Evolutionary conservation across 2,797 vertebrate genomes (phyloP).

Genomic region (Microcaecilia unicolor): DNA sequence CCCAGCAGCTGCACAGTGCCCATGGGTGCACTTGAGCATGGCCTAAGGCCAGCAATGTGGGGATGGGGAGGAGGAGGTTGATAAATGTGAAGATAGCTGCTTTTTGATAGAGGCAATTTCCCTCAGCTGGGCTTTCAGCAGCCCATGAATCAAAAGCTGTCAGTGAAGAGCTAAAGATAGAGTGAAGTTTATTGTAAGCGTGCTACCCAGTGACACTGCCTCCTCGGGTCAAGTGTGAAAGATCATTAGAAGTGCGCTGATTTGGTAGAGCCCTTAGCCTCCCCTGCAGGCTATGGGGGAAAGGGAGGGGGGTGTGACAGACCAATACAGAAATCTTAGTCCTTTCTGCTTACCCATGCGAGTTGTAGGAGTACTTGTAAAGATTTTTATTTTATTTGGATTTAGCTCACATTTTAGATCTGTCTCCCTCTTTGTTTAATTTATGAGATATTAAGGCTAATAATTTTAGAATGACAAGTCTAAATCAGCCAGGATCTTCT

Average conservation of each 20-base stretch:
- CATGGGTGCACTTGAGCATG: slow-evolving; percentile 29
- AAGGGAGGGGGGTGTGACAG: slow-evolving; percentile 4
- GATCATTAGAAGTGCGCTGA: slow-evolving; percentile 83
- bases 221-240: slow-evolving; percentile 83
- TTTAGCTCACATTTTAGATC: too few relatives aligned
- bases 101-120: slow-evolving; percentile 81
- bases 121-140: slow-evolving; percentile 72
- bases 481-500: too few relatives aligned
- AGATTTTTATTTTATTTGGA: too few relatives aligned
- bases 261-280: slow-evolving; percentile 65
- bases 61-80: slow-evolving; percentile 32
- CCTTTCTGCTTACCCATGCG: too few relatives aligned
- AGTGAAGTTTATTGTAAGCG: slow-evolving; percentile 73
- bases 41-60: slow-evolving; percentile 27
- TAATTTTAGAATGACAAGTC: too few relatives aligned
- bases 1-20: slow-evolving; percentile 30
- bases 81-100: slow-evolving; percentile 71
- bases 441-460: too few relatives aligned
- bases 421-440: too few relatives aligned
- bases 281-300: slow-evolving; percentile 28
- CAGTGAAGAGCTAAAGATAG: slow-evolving; percentile 70
- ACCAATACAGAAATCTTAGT: too few relatives aligned
- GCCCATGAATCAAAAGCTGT: slow-evolving; percentile 87
- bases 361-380: too few relatives aligned
- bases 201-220: slow-evolving; percentile 68